Evolutionary conservation across 2,113 vertebrate genomes (phyloP).

Genomic region (Platichthys stellatus): DNA sequence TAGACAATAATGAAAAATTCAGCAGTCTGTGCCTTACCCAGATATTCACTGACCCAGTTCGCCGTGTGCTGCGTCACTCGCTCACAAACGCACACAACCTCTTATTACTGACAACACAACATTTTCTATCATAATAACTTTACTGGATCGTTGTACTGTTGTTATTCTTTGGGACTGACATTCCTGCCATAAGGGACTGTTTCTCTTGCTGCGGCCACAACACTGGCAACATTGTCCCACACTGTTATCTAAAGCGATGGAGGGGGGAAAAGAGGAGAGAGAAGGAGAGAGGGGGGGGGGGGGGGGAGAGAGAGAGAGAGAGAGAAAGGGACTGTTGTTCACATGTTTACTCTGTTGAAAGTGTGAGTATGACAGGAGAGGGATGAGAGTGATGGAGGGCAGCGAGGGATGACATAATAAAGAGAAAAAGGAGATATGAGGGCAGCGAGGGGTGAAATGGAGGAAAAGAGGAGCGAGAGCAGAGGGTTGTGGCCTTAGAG

Average conservation of each 20-base stretch:
- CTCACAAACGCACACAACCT: neutral
- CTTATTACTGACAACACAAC: constrained; percentile 26
- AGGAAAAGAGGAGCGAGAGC: constrained; percentile 19
- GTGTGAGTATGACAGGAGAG: constrained; percentile 35
- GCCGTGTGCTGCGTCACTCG: constrained; percentile 29
- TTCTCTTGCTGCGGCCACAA: constrained; percentile 49
- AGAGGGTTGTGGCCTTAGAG: neutral
- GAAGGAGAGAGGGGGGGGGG: constrained; percentile 27
- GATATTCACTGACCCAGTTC: constrained; percentile 71
- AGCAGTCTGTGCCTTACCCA: constrained; percentile 49
- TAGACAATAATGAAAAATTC: constrained; percentile 67
- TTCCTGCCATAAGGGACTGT: constrained; percentile 34
- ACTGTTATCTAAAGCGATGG: constrained; percentile 41
- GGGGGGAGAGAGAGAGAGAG: constrained; percentile 41
- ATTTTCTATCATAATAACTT: constrained; percentile 18
- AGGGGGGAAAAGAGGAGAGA: constrained; percentile 25
- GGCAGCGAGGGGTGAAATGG: constrained; percentile 46
- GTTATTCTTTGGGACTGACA: constrained; percentile 42
- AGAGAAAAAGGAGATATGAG: constrained; percentile 20
- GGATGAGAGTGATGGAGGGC: constrained; percentile 36
- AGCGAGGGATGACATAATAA: constrained; percentile 31
- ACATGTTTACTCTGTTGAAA: constrained; percentile 44
- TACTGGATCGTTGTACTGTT: constrained; percentile 23
- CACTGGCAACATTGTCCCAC: constrained; percentile 67
- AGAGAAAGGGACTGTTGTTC: constrained; percentile 59